These are phyloP conservation scores for Oscheius sp. DNA, from an alignment of 1,140 invertebrate species.

Conservation along the genomic window DNA sequence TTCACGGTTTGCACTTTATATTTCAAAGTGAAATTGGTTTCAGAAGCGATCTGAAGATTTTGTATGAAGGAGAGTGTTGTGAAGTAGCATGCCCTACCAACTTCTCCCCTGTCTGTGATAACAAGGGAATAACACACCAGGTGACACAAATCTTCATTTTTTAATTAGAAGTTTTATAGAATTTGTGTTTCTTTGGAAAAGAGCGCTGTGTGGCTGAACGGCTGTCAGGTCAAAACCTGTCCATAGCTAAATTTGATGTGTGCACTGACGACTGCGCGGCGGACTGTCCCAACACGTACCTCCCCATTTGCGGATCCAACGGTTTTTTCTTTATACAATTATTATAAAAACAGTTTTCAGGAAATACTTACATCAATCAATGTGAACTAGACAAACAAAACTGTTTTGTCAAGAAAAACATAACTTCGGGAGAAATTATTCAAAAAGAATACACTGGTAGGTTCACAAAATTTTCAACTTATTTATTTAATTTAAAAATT, in stretches of 20 bases:
- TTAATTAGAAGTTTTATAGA: slow-evolving; percentile 29
- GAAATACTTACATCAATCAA: slow-evolving; percentile 45
- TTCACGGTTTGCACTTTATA: background rate
- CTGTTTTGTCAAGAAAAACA: slow-evolving; percentile 33
- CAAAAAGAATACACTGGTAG: slow-evolving; percentile 43
- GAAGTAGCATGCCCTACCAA: slow-evolving; percentile 36
- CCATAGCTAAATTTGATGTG: slow-evolving; percentile 41
- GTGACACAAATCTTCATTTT: slow-evolving; percentile 17
- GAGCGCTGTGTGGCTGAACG: slow-evolving; percentile 43
- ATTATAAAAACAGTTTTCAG: slow-evolving; percentile 28
- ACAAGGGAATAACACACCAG: slow-evolving; percentile 42
- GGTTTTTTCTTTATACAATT: slow-evolving; percentile 26
- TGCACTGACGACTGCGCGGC: slow-evolving; percentile 35
- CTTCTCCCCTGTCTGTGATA: slow-evolving; percentile 53
- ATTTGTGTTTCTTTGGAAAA: slow-evolving; percentile 50
- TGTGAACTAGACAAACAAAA: slow-evolving; percentile 40
- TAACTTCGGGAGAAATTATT: slow-evolving; percentile 1
- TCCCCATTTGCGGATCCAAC: slow-evolving; percentile 48
- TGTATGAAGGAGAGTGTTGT: slow-evolving; percentile 32
- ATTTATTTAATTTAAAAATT: background rate
- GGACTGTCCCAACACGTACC: slow-evolving; percentile 43
- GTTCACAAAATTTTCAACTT: background rate
- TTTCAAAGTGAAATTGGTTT: background rate
- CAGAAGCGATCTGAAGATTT: background rate
- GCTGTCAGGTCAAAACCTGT: slow-evolving; percentile 35